Evolutionary conservation across 2,113 vertebrate genomes (phyloP), one percentile per base, ranked within the genome.

Genomic region (Aspiorhynchus laticeps): DNA sequence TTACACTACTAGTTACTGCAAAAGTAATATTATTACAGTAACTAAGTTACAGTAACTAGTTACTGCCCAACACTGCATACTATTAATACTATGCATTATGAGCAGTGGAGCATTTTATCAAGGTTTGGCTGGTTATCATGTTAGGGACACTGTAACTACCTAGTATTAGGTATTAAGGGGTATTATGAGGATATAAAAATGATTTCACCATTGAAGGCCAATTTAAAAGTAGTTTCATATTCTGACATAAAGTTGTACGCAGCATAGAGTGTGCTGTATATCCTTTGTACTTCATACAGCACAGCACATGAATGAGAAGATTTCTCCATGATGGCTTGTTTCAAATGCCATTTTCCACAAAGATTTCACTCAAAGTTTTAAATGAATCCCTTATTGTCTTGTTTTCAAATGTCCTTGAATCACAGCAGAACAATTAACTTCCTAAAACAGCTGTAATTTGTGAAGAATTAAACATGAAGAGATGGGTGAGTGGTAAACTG

Each of bases 401-500:
- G 78, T 63, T n/a, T 80, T 63, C 33, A 80, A 61, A 80, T 61
- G 78, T 63, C 56, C 78, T 80, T 80, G 78, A 80, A 61, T 61
- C 36, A 61, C n/a, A 41, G 56, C 78, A 41, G 56, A 17, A 69
- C 41, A 69, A 65, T 69, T 26, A 48, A 31, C 80, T 67, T 43
- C 61, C 80, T 48, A 43, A 82, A 82, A 88, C 51, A 83, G 46
- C 80, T 46, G 33, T 82, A 65, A 79, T 63, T 67, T 53, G 43
- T 14, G 24, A 85, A n/a, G 15, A 76, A 63, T 78, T 56, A 74
- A 48, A 38, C 53, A 31, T 83, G 26, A 48, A 83, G 46, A 78
- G 36, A 43, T 83, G 61, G 81, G 41, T 83, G 38, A 86, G 80
- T 19, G 74, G 11, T 38, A 46, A 85, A 78, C 73, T 88, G 84